Evolutionary conservation across 2,888 invertebrate species (phyloP).

Genomic region (Pseudococcus longispinus): DNA sequence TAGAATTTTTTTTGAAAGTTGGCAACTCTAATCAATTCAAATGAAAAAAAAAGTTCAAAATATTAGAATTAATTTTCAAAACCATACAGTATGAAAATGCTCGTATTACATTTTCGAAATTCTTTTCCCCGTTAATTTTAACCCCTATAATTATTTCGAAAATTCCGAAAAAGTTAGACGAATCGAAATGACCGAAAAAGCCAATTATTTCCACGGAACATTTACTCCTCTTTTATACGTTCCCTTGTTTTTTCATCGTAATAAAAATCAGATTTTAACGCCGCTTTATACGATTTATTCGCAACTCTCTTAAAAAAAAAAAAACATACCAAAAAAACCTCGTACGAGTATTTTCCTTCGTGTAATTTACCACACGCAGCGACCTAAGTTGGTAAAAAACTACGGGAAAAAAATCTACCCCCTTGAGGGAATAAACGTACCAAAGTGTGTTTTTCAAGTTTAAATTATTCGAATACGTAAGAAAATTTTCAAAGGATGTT

Average conservation of each 20-base stretch:
- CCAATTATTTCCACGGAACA: not conserved
- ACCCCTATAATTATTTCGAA: not conserved
- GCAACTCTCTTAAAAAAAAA: not conserved
- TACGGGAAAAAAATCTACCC: not conserved
- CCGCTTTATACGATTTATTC: not conserved
- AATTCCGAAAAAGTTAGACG: not conserved
- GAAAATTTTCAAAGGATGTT: not conserved
- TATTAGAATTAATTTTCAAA: too few species aligned
- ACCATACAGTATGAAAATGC: too few species aligned
- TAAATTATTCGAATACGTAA: conserved; percentile 25
- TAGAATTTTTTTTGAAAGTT: too few species aligned
- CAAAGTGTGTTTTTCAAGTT: not conserved
- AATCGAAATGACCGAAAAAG: not conserved
- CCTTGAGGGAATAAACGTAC: not conserved
- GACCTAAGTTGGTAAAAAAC: not conserved
- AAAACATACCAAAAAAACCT: not conserved
- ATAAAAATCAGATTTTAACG: not conserved
- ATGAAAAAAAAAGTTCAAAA: too few species aligned
- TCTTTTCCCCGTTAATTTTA: too few species aligned
- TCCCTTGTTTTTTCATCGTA: not conserved
- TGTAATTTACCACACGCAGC: not conserved
- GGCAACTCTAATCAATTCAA: too few species aligned
- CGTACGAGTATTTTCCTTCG: not conserved
- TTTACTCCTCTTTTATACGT: not conserved
- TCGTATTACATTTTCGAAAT: too few species aligned